phyloP scores from a whole-genome alignment of 2,888 invertebrate species.

The Keiferia lycopersicella region DNA sequence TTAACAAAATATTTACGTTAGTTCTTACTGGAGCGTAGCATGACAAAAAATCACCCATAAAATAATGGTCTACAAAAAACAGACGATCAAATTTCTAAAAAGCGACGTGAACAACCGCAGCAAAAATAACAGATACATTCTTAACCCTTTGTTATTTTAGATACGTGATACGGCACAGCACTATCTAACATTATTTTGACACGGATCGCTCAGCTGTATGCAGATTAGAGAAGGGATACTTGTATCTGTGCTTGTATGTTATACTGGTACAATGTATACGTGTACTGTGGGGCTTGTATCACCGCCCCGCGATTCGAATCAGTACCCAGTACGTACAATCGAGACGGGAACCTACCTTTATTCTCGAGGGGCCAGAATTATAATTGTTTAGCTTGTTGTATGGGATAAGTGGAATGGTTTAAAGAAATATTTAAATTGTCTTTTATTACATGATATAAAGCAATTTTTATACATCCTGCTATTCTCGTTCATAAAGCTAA shows the following conservation, averaged over 20 bases:
- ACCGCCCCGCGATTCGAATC: constrained; percentile 61
- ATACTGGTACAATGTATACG: constrained; percentile 48
- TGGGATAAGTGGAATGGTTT: constrained; percentile 11
- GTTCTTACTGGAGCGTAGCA: no score
- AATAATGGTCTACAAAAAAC: constrained; percentile 3
- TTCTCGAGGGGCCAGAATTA: constrained; percentile 57
- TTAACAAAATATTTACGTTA: no score
- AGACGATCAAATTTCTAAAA: neutral
- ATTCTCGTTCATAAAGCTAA: no score
- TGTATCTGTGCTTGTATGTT: constrained; percentile 39
- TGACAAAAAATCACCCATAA: neutral
- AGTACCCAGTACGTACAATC: constrained; percentile 54
- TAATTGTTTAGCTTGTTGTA: constrained; percentile 63
- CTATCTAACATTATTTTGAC: constrained; percentile 32
- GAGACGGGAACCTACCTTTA: constrained; percentile 41
- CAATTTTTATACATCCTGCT: no score
- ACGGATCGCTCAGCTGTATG: constrained; percentile 60
- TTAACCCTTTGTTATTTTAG: constrained; percentile 18
- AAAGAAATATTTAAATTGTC: no score
- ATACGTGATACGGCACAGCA: constrained; percentile 27
- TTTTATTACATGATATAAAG: no score
- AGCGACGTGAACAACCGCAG: neutral
- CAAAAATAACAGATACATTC: constrained; percentile 5
- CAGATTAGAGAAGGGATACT: constrained; percentile 72
- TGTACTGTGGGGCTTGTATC: constrained; percentile 53